Evolutionary conservation across 23 tunicate genomes (phyloP), one percentile per base, ranked within the genome.

Genomic region (Aplidium turbinatum): DNA sequence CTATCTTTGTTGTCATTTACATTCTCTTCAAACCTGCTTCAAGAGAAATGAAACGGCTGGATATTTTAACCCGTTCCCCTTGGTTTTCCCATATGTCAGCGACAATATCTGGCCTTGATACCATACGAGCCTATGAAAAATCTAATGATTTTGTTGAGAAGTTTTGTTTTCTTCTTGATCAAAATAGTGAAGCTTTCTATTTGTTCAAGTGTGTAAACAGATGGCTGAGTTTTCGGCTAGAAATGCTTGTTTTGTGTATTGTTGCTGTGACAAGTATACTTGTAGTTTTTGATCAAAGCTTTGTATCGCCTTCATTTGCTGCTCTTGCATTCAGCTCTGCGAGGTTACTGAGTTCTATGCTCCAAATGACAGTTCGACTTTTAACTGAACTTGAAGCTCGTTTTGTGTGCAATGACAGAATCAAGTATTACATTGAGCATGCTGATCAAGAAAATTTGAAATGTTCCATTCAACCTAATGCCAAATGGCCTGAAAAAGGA

Each of bases 41-140:
- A 1, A 57, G 82, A 28, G 96, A 88, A 34, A 58, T 88, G 82
- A 76, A 68, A 69, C 58, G 96, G 1, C 76, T 74, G 16, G 96
- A 88, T 70, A 66, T 34, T 50, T 27, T 88, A 7, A 88, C 87
- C 2, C 63, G 96, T 21, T 88, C 96, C 18, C 96, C 96, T 19
- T 75, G 81, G 83, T 64, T 88, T 66, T 67, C 96, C 23, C 87
- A 88, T 31, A 88, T 88, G 28, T 65, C 96, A 16, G 75, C 96
- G 7, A 45, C 83, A 25, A 46, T 88, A 4, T 53, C 78, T 0
- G 96, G 96, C 3, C 57, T 88, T 3, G 73, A 69, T 58, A 73
- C 96, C 16, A 88, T 88, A 31, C 73, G 82, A 61, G 83, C 87
- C 39, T 88, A 88, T 62, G 32, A 38, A 1, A 40, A 60, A 30